Conservation (phyloP, 2,797 vertebrate species). For the Hirundo rustica region DNA sequence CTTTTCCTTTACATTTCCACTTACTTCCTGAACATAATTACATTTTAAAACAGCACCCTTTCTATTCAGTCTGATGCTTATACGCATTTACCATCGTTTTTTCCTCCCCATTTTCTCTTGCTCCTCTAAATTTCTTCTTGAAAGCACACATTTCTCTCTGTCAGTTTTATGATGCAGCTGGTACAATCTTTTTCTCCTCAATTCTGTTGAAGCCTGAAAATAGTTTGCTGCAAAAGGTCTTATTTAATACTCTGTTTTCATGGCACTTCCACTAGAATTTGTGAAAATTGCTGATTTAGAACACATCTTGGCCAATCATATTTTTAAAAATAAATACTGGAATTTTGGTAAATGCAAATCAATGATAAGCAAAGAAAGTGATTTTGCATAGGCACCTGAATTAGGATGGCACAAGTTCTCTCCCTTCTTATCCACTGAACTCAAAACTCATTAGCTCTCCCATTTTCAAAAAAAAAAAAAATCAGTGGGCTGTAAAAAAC, state of each 20-base stretch:
- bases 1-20: not conserved
- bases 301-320: not conserved
- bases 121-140: not conserved
- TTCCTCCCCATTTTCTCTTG: not conserved
- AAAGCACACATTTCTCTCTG: not conserved
- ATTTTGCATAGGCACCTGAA: not conserved
- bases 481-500: not conserved
- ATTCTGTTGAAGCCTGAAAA: not conserved
- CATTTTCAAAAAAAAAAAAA: not conserved
- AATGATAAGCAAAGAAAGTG: not conserved
- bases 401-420: not conserved
- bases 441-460: not conserved
- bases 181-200: not conserved
- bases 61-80: not conserved
- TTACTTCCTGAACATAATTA: not conserved
- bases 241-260: not conserved
- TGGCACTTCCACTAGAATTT: not conserved
- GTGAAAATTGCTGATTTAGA: not conserved
- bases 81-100: not conserved
- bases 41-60: not conserved
- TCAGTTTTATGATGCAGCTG: not conserved
- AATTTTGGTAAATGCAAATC: not conserved
- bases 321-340: not conserved
- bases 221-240: not conserved
- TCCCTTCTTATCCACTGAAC: not conserved